These are phyloP conservation scores for Lordiphosa stackelbergi DNA, from an alignment of 1,140 invertebrate genomes.

Conservation along the genomic window DNA sequence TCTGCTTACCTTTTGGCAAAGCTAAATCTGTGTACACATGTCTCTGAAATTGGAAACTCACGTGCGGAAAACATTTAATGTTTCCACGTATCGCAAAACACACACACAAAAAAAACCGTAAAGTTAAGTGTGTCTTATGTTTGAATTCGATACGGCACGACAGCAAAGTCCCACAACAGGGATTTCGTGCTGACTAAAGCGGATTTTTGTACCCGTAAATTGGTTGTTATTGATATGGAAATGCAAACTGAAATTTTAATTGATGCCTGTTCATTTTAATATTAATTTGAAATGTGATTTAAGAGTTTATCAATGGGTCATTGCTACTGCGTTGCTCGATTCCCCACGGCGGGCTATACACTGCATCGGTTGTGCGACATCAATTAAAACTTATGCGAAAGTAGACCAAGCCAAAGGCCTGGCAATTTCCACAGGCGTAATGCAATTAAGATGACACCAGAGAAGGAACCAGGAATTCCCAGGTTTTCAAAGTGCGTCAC, in stretches of 20 bases:
- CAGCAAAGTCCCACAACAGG: slow-evolving; percentile 33
- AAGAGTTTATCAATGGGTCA: slow-evolving; percentile 37
- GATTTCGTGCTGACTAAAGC: slow-evolving; percentile 49
- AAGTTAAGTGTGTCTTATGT: slow-evolving; percentile 43
- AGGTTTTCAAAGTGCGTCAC: slow-evolving; percentile 27
- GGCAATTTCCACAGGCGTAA: slow-evolving; percentile 58
- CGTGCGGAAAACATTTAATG: slow-evolving; percentile 47
- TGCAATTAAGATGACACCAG: slow-evolving; percentile 62
- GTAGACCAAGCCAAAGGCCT: slow-evolving; percentile 11
- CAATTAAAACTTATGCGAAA: slow-evolving; percentile 60
- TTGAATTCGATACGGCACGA: slow-evolving; percentile 37
- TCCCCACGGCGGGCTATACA: slow-evolving; percentile 1
- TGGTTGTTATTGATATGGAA: slow-evolving; percentile 30
- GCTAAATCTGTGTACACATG: slow-evolving; percentile 27
- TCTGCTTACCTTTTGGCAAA: background rate
- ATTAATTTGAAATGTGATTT: slow-evolving; percentile 35
- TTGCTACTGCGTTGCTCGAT: background rate
- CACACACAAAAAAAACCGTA: slow-evolving; percentile 4
- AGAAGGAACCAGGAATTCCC: slow-evolving; percentile 24
- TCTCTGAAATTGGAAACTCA: slow-evolving; percentile 49
- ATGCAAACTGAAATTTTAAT: slow-evolving; percentile 33
- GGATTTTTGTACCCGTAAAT: slow-evolving; percentile 44
- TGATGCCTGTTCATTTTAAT: slow-evolving; percentile 14
- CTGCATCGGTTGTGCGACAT: slow-evolving; percentile 58
- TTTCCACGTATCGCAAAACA: background rate